Percentiles rank a stretch among this genome's conserved stretches.
phyloP scores from a whole-genome alignment of 2,113 vertebrate genomes.

The Lathamus discolor region DNA sequence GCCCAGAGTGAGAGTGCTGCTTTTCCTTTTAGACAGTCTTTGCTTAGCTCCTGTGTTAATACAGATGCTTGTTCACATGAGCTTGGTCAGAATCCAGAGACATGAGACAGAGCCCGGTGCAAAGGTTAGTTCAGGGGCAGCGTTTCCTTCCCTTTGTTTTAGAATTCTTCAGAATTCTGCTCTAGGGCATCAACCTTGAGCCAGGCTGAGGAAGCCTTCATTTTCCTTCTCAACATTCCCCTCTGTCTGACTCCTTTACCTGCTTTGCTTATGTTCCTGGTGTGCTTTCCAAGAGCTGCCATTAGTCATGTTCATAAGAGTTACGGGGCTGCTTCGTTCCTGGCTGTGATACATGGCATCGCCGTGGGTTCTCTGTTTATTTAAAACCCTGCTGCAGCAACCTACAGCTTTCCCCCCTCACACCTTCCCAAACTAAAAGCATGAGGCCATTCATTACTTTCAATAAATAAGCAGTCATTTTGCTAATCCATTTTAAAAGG shows the following conservation, averaged over 20 bases:
- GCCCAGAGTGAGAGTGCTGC: background rate
- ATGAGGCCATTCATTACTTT: constrained; percentile 42
- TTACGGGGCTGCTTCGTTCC: background rate
- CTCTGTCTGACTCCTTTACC: background rate
- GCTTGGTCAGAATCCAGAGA: background rate
- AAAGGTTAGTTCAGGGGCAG: background rate
- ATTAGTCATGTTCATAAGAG: constrained; percentile 21
- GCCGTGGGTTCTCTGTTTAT: constrained; percentile 11
- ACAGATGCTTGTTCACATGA: accelerated
- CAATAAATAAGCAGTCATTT: constrained; percentile 53
- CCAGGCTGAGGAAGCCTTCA: background rate
- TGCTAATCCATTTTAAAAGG: constrained; percentile 58
- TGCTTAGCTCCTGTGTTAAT: background rate
- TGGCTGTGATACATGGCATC: background rate
- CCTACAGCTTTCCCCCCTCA: background rate
- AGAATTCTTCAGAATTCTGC: background rate
- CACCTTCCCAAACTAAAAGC: background rate
- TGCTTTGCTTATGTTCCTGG: background rate
- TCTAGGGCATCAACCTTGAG: background rate
- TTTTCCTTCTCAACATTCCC: background rate
- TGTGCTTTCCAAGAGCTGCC: constrained; percentile 39
- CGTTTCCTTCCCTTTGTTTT: background rate
- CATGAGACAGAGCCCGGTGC: background rate
- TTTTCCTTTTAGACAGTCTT: background rate
- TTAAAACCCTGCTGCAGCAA: constrained; percentile 34